Evolutionary conservation across 2,797 vertebrate species (phyloP).

Genomic region (Coregonus ussuriensis): DNA sequence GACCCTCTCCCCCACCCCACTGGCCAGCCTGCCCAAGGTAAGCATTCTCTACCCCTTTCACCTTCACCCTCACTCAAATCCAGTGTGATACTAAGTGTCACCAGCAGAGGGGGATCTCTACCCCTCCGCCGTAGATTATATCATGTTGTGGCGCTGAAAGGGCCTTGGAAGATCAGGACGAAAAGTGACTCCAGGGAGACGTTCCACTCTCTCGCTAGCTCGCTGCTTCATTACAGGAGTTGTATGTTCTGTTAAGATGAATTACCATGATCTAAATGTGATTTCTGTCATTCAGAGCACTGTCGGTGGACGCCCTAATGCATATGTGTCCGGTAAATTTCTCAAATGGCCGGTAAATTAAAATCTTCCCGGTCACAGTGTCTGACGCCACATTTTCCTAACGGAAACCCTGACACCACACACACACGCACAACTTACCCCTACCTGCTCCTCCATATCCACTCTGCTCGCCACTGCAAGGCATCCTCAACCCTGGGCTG

Average conservation of each 20-base stretch:
- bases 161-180: background rate
- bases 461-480: background rate
- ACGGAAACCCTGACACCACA: background rate
- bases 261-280: no score
- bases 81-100: constrained; percentile 34
- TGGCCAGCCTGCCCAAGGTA: constrained; percentile 85
- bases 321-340: no score
- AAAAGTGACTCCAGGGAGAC: background rate
- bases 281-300: no score
- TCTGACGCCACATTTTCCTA: background rate
- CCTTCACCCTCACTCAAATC: constrained; percentile 18
- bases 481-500: background rate
- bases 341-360: no score
- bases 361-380: background rate
- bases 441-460: constrained; percentile 4
- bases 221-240: no score
- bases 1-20: constrained; percentile 79
- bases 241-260: no score
- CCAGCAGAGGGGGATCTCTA: constrained; percentile 61
- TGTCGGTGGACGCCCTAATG: no score
- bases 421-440: constrained; percentile 7
- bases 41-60: background rate
- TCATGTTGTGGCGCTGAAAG: background rate
- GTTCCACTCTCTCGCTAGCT: background rate
- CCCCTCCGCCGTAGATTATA: constrained; percentile 28